Evolutionary conservation across 1,140 invertebrate genomes (phyloP).

Genomic region (Cydia fagiglandana): DNA sequence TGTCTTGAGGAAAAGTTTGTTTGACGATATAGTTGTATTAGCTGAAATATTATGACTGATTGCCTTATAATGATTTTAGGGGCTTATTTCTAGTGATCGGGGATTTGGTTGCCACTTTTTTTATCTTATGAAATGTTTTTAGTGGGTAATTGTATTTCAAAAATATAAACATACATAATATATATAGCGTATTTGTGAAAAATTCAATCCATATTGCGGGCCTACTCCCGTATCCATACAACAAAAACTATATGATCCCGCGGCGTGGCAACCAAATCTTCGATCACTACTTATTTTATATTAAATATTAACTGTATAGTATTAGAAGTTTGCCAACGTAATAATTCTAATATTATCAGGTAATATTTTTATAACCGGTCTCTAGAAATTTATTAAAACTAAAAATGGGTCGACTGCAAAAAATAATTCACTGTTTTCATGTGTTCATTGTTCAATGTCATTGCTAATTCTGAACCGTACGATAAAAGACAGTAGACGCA

Average conservation of each 20-base stretch:
- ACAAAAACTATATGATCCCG: too few species aligned
- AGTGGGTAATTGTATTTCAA: too few species aligned
- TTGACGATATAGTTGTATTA: not conserved
- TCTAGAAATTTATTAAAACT: not conserved
- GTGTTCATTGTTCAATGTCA: not conserved
- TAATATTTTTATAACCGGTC: not conserved
- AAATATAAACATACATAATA: too few species aligned
- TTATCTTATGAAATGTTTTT: too few species aligned
- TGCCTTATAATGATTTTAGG: not conserved
- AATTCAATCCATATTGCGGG: too few species aligned
- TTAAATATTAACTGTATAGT: not conserved
- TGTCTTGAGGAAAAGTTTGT: not conserved
- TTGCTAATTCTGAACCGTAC: not conserved
- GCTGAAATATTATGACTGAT: not conserved
- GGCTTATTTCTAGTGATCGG: not conserved
- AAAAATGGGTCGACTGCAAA: too few species aligned
- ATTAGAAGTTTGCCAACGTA: not conserved
- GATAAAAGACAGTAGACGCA: constrained; percentile 6
- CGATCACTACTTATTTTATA: not conserved
- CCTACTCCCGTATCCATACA: too few species aligned
- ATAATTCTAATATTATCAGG: not conserved
- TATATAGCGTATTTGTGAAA: too few species aligned
- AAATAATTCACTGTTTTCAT: not conserved
- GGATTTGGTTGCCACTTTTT: too few species aligned
- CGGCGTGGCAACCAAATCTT: too few species aligned